phyloP scores from a whole-genome alignment of 2,797 vertebrate species.

The Pipistrellus pygmaeus region DNA sequence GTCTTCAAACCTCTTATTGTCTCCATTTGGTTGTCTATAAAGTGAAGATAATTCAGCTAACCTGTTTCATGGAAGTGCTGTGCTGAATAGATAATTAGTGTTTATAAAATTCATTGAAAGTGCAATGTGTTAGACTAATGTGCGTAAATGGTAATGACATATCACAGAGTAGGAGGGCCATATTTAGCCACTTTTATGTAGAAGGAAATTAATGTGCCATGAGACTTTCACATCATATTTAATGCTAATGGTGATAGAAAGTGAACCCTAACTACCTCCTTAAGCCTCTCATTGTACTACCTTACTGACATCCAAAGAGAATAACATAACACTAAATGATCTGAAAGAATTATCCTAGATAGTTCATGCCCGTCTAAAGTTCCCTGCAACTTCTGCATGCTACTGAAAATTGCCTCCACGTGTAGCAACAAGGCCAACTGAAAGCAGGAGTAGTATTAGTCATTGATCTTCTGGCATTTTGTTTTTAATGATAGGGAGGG shows the following conservation, averaged over 20 bases:
- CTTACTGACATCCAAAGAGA: neutral
- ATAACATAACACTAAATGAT: neutral
- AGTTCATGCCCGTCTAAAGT: neutral
- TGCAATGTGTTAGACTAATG: constrained; percentile 6
- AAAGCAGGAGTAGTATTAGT: neutral
- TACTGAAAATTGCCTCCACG: neutral
- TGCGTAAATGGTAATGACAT: constrained; percentile 47
- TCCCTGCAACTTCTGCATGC: neutral
- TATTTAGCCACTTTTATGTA: constrained; percentile 26
- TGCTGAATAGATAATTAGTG: constrained; percentile 62
- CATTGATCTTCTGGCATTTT: neutral
- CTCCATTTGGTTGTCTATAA: constrained; percentile 26
- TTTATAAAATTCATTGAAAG: constrained; percentile 35
- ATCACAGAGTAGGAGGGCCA: neutral
- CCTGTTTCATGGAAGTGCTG: constrained; percentile 45
- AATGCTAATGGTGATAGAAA: neutral
- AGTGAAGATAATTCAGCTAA: constrained; percentile 37
- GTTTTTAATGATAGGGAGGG: neutral
- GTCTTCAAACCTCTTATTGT: neutral
- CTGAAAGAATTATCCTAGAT: neutral
- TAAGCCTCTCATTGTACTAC: neutral
- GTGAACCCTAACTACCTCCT: neutral
- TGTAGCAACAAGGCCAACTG: neutral
- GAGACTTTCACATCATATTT: neutral
- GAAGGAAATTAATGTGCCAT: constrained; percentile 38